Evolutionary conservation across 2,113 vertebrate species (phyloP), one percentile per base, ranked within the genome.

Genomic region (Antidorcas marsupialis): DNA sequence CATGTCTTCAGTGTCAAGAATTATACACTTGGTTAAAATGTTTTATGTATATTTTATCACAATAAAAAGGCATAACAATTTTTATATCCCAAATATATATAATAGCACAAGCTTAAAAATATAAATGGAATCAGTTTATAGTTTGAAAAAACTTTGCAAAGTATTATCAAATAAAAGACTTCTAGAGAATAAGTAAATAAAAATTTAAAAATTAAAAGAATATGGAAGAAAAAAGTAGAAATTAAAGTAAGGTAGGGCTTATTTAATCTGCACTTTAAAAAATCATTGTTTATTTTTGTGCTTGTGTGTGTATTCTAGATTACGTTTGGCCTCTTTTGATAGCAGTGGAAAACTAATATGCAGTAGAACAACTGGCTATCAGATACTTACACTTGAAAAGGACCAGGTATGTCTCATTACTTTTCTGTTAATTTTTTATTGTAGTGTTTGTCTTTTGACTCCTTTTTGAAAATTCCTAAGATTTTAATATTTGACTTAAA

Each of bases 301-400:
- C 59, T 12, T 64, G n/a, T 91, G 81, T 62, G 78, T 81, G 53
- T 97, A 98, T 71, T 93, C 59, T 97, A 99, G 99, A 98, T 99
- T 99, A 91, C 99, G 99, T 14, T 99, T 99, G 23, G 99, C 99
- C 87, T 99, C 99, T 4, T 99, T 99, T 52, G 99, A 99, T 45
- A 98, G 97, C 98, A 99, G 98, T n/a, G 99, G 99, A 33, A 99
- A 99, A 96, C 97, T 99, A 67, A 99, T 99, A 52, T 99, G 99
- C 98, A 99, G 99, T 89, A 99, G 99, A 87, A 99, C 99, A 0
- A 99, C 99, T 0, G 99, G 99, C 15, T 99, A 99, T 98, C 99
- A 99, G 98, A 99, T 99, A 67, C 99, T 99, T 13, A 99, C 99
- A 28, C 99, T 99, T 10, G 99, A 99, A 98, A 99, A 99, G 97